Conservation (phyloP, 1,140 invertebrate genomes). For the Bicyclus anynana region DNA sequence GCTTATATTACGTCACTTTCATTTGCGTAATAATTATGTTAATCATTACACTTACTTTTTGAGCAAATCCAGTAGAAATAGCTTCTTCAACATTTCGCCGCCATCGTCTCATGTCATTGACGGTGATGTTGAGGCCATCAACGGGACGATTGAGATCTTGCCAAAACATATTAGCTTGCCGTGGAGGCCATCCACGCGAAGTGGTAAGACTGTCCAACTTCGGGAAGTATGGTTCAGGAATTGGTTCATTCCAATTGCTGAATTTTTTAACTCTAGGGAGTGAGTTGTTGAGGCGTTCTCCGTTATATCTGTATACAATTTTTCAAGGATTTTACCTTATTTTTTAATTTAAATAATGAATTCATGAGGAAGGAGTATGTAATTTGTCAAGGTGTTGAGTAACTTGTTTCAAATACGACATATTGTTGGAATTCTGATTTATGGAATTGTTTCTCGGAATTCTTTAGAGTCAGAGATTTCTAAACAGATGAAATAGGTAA, state of each 20-base stretch:
- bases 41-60: slow-evolving; percentile 30
- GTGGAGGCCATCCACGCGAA: slow-evolving; percentile 76
- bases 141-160: slow-evolving; percentile 75
- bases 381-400: no score
- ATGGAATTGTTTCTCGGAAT: no score
- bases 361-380: no score
- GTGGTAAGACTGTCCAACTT: slow-evolving; percentile 79
- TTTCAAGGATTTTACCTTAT: not conserved
- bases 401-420: no score
- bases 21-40: no score
- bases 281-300: slow-evolving; percentile 78
- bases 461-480: no score
- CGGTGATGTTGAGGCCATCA: slow-evolving; percentile 76
- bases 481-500: no score
- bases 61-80: slow-evolving; percentile 77
- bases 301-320: slow-evolving; percentile 72
- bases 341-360: no score
- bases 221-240: slow-evolving; percentile 79
- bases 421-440: no score
- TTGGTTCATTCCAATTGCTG: slow-evolving; percentile 74
- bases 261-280: slow-evolving; percentile 74
- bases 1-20: no score
- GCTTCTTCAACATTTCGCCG: slow-evolving; percentile 79
- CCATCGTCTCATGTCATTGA: slow-evolving; percentile 79
- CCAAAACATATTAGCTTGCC: slow-evolving; percentile 71